These are phyloP conservation scores for Ormyrus rosae DNA, from an alignment of 2,888 invertebrate species.

Conservation along the genomic window DNA sequence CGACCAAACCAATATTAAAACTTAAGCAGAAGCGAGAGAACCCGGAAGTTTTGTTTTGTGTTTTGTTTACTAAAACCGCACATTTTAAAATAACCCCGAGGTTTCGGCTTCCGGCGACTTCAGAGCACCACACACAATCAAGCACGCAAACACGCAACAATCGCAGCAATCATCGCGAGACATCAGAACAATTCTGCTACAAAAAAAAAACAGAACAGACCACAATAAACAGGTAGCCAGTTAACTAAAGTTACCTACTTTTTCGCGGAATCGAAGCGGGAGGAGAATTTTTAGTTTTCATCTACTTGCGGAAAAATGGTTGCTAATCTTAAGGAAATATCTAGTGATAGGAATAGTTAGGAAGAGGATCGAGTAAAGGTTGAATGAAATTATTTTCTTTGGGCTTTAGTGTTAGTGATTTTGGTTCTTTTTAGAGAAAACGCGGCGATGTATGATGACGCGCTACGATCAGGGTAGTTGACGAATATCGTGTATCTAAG, in stretches of 20 bases:
- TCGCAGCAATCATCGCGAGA: conserved; percentile 55
- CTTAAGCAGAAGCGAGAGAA: conserved; percentile 45
- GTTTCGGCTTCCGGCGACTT: conserved; percentile 48
- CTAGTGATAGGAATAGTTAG: conserved; percentile 31
- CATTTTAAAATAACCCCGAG: conserved; percentile 10
- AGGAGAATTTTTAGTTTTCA: conserved; percentile 33
- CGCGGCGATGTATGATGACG: conserved; percentile 49
- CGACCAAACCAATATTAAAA: conserved; percentile 37
- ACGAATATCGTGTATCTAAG: conserved; percentile 52
- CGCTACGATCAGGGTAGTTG: conserved; percentile 60
- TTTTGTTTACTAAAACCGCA: not conserved
- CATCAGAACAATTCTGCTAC: conserved; percentile 18
- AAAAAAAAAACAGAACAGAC: conserved; percentile 20
- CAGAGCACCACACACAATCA: conserved; percentile 20
- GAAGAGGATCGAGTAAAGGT: conserved; percentile 28
- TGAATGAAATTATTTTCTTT: conserved; percentile 60
- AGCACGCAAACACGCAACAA: conserved; percentile 33
- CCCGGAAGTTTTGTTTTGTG: conserved; percentile 38
- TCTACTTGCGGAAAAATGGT: conserved; percentile 41
- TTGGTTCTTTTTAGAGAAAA: conserved; percentile 42
- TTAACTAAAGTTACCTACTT: conserved; percentile 47
- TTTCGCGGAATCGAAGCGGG: conserved; percentile 47
- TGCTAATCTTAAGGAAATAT: conserved; percentile 40
- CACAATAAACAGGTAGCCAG: conserved; percentile 23
- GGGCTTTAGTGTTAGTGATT: conserved; percentile 72